phyloP scores from a whole-genome alignment of 2,113 vertebrate species.

The Etheostoma cragini region DNA sequence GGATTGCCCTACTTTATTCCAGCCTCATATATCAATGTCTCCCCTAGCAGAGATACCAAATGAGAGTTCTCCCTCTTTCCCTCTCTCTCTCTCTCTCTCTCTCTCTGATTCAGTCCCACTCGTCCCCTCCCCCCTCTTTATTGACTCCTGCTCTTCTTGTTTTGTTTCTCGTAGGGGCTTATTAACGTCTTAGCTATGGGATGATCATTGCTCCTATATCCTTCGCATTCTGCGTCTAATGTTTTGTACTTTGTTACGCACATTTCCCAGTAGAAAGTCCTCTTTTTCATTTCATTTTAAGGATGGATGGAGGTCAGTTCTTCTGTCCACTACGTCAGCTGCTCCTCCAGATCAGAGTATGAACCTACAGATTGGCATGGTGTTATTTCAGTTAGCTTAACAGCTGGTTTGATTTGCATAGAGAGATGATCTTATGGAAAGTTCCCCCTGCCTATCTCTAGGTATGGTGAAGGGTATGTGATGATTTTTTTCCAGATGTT shows the following conservation, averaged over 20 bases:
- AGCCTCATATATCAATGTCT: conserved; percentile 64
- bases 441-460: no score
- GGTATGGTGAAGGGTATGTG: no score
- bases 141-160: conserved; percentile 21
- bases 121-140: background rate
- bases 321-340: background rate
- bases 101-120: conserved; percentile 6
- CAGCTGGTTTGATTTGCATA: no score
- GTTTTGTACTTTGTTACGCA: background rate
- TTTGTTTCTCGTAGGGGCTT: conserved; percentile 33
- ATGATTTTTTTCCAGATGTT: no score
- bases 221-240: background rate
- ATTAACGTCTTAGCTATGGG: conserved; percentile 26
- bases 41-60: conserved; percentile 32
- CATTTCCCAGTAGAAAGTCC: background rate
- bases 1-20: conserved; percentile 65
- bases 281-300: background rate
- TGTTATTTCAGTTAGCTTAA: no score
- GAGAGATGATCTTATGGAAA: no score
- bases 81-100: background rate
- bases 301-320: background rate
- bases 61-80: conserved; percentile 3
- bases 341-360: background rate
- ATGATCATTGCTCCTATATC: background rate
- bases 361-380: no score